A percentile compares a stretch with the other conserved stretches of the same genome.
Conservation (phyloP, 2,113 vertebrate species). For the Marmota monax region DNA sequence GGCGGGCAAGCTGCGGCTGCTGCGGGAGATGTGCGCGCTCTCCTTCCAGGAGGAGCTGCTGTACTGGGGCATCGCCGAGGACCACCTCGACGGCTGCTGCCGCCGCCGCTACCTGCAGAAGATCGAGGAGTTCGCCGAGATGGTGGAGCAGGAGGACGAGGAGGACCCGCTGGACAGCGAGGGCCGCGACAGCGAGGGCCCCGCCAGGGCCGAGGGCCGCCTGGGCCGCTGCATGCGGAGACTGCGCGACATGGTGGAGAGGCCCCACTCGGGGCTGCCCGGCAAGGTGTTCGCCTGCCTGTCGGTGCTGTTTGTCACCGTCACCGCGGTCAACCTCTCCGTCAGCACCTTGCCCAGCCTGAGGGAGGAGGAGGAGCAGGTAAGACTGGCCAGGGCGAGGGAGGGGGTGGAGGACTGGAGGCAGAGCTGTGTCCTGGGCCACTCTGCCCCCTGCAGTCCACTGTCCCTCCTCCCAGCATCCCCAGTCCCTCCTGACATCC, state of each 20-base stretch:
- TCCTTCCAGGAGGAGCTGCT: slow-evolving; percentile 98
- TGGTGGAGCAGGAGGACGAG: slow-evolving; percentile 92
- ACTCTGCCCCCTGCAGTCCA: accelerated
- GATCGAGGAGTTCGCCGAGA: slow-evolving; percentile 95
- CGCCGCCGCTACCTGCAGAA: slow-evolving; percentile 95
- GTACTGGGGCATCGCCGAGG: slow-evolving; percentile 98
- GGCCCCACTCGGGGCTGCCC: slow-evolving; percentile 97
- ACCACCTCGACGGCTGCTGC: slow-evolving; percentile 97
- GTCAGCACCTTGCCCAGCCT: slow-evolving; percentile 99
- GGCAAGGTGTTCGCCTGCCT: slow-evolving; percentile 99
- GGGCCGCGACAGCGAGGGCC: slow-evolving; percentile 85
- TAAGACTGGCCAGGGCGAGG: slow-evolving; percentile 83
- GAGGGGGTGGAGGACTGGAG: background rate
- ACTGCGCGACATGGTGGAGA: slow-evolving; percentile 98
- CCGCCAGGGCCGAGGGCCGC: slow-evolving; percentile 86
- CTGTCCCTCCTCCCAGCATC: background rate
- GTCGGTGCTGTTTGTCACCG: slow-evolving; percentile 98
- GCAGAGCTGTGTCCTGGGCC: background rate
- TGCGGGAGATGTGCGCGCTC: slow-evolving; percentile 96
- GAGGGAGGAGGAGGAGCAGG: slow-evolving; percentile 96
- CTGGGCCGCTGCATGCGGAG: slow-evolving; percentile 92
- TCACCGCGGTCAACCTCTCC: slow-evolving; percentile 98
- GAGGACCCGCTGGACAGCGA: slow-evolving; percentile 88
- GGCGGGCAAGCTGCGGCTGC: slow-evolving; percentile 95
- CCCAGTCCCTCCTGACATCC: background rate